A percentile compares a stretch with the other conserved stretches of the same genome.
phyloP scores from a whole-genome alignment of 2,888 invertebrate genomes.

The Boloria euphrosyne region DNA sequence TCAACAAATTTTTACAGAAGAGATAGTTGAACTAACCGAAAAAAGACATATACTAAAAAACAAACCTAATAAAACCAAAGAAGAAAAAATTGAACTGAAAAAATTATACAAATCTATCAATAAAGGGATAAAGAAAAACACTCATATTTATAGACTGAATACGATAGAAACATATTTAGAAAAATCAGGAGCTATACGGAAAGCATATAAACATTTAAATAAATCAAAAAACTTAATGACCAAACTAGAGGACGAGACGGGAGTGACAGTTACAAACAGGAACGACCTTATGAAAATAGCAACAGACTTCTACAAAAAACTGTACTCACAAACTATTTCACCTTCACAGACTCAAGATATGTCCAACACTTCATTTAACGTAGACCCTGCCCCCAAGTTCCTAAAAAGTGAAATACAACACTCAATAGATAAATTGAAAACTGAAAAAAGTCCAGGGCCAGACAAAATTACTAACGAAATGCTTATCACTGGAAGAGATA shows the following conservation, averaged over 20 bases:
- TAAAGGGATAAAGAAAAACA: no score
- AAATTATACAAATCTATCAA: no score
- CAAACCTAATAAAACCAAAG: no score
- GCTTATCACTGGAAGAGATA: not conserved
- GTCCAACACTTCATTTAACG: not conserved
- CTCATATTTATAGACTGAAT: no score
- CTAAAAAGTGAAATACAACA: not conserved
- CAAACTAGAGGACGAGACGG: not conserved
- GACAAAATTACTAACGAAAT: conserved; percentile 1
- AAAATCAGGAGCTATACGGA: not conserved
- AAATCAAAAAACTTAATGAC: not conserved
- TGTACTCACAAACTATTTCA: not conserved
- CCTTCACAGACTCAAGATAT: not conserved
- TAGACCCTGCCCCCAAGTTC: not conserved
- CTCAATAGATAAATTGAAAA: not conserved
- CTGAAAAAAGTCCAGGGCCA: not conserved
- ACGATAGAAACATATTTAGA: not conserved
- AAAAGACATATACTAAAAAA: no score
- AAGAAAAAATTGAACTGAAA: not conserved
- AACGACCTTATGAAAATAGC: not conserved
- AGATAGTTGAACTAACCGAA: no score
- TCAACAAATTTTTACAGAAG: no score
- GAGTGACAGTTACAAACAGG: not conserved
- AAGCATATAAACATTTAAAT: not conserved
- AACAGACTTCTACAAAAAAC: not conserved